Evolutionary conservation across 1,140 invertebrate species (phyloP), one percentile per base, ranked within the genome.

Genomic region (Battus philenor): DNA sequence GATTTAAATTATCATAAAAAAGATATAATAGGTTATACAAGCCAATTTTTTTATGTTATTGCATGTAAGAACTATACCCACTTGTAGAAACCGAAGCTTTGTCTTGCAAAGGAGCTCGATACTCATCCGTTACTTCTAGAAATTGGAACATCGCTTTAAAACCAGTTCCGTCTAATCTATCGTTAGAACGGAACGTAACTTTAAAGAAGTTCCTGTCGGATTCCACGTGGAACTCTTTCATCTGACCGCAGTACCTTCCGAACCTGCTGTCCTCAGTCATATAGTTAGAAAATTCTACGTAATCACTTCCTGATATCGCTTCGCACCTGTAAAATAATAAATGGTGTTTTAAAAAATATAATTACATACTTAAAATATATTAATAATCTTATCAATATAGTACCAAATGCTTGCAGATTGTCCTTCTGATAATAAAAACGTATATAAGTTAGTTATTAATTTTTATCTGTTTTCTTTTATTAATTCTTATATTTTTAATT

Each of bases 281-380:
- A 65, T 93, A 97, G 86, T 98, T 98, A 8, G 95, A 97, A 78
- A 98, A 97, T 77, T 97, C 95, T 18, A 98, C 92, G 76, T 93
- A 98, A 80, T 98, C 97, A 65, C 95, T 97, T 1, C 94, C 93
- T 6, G 95, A 94, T 27, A 91, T 88, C 31, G 93, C 91, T 64
- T 94, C 93, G 73, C 96, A 98, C 53, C 96, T 97, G 82, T 13
- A 86, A 83, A 17, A 22, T 27, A 9, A n/a, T 13, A 8, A 30
- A 27, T 41, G 39, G 12, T n/a, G 29, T 44, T 27, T 26, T 15
- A n/a, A n/a, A n/a, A n/a, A n/a, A n/a, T n/a, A n/a, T n/a, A n/a
- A n/a, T 61, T 11, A 22, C 20, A 18, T 5, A 36, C 9, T n/a
- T n/a, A n/a, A n/a, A n/a, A n/a, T n/a, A n/a, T n/a, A n/a, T n/a